These are phyloP conservation scores for Euspilapteryx auroguttella DNA, from an alignment of 2,888 invertebrate genomes.

Conservation along the genomic window DNA sequence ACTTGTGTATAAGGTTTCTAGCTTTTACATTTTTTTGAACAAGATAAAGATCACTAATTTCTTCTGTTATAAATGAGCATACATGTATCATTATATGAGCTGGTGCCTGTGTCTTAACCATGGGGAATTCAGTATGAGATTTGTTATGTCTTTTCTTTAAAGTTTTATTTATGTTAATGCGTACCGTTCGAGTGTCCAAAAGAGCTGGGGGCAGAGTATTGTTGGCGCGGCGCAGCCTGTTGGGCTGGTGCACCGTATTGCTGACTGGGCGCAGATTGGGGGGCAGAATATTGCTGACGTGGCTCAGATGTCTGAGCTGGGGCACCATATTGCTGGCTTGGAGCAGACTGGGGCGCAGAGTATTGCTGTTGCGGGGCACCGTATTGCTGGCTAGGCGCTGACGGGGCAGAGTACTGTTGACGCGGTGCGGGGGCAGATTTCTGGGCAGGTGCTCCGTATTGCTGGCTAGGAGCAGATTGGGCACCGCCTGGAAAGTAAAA, in stretches of 20 bases:
- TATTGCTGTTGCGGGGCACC: constrained; percentile 1
- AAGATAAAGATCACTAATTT: too few relatives aligned
- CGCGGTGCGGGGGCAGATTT: constrained; percentile 3
- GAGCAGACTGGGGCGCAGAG: not conserved
- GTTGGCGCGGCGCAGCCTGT: not conserved
- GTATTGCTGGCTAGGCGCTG: constrained; percentile 11
- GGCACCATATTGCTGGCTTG: not conserved
- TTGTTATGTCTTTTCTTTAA: too few relatives aligned
- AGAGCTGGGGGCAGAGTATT: not conserved
- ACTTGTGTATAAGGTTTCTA: too few relatives aligned
- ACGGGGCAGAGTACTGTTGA: constrained; percentile 8
- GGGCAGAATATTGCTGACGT: not conserved
- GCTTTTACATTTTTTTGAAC: too few relatives aligned
- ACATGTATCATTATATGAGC: too few relatives aligned
- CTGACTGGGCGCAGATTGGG: not conserved
- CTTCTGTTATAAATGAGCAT: too few relatives aligned
- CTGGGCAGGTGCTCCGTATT: constrained; percentile 2
- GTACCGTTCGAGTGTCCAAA: too few relatives aligned
- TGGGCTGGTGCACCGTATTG: not conserved
- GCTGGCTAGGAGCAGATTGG: constrained; percentile 2
- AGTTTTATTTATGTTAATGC: too few relatives aligned
- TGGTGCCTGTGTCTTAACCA: too few relatives aligned
- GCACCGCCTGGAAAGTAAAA: not conserved
- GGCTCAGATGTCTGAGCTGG: not conserved
- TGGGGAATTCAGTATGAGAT: too few relatives aligned